These are phyloP conservation scores for Limnothrissa miodon DNA, from an alignment of 2,113 vertebrate species.

Conservation along the genomic window DNA sequence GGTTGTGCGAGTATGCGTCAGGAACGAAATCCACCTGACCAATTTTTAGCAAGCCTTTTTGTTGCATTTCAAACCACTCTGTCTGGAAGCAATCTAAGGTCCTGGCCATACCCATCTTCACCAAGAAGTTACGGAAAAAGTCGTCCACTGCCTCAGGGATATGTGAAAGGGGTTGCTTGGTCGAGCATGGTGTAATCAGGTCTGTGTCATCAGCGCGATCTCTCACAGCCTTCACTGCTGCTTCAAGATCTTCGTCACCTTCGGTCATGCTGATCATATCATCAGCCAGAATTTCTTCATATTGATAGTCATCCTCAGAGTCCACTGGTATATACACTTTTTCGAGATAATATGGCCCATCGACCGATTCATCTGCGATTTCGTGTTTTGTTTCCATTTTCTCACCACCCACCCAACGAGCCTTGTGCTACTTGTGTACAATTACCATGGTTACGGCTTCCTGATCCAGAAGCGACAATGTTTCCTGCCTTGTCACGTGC, in stretches of 20 bases:
- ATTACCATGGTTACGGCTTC: background rate
- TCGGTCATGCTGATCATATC: slow-evolving; percentile 67
- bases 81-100: slow-evolving; percentile 88
- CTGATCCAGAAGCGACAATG: background rate
- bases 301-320: slow-evolving; percentile 72
- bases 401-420: background rate
- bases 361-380: slow-evolving; percentile 26
- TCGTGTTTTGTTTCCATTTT: slow-evolving; percentile 39
- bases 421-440: background rate
- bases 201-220: slow-evolving; percentile 57
- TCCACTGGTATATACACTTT: slow-evolving; percentile 53
- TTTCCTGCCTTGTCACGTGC: too few relatives aligned
- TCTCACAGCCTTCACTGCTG: slow-evolving; percentile 64
- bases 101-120: slow-evolving; percentile 80
- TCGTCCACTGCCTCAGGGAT: slow-evolving; percentile 75
- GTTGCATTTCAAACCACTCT: slow-evolving; percentile 84
- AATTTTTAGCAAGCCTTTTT: slow-evolving; percentile 70
- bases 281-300: slow-evolving; percentile 73
- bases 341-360: slow-evolving; percentile 48
- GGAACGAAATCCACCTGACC: slow-evolving; percentile 64
- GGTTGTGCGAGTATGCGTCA: slow-evolving; percentile 72
- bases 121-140: slow-evolving; percentile 87
- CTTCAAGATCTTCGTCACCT: slow-evolving; percentile 77
- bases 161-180: slow-evolving; percentile 38
- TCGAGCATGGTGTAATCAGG: slow-evolving; percentile 50